Evolutionary conservation across 2,797 vertebrate species (phyloP).

Genomic region (Anableps anableps): DNA sequence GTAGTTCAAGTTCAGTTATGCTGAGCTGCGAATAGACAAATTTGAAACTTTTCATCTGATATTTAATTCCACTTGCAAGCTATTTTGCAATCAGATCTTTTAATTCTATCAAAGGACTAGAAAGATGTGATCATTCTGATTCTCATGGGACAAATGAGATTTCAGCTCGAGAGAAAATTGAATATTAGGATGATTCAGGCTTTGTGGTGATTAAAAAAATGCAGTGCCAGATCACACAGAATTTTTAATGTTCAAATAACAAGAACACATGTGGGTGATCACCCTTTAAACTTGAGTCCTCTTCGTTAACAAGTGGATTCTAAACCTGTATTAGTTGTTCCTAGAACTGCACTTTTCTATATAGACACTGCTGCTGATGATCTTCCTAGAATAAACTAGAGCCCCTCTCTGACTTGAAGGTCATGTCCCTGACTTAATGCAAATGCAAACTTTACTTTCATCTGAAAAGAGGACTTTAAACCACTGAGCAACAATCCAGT

Average conservation of each 20-base stretch:
- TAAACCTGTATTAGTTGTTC: neutral
- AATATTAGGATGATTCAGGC: conserved; percentile 25
- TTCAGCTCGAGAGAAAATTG: conserved; percentile 37
- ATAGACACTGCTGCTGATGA: neutral
- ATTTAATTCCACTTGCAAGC: conserved; percentile 67
- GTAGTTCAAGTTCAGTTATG: conserved; percentile 53
- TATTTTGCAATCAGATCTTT: conserved; percentile 52
- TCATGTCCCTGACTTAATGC: too few species aligned
- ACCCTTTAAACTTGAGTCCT: neutral
- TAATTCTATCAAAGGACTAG: conserved; percentile 52
- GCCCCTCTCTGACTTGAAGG: neutral
- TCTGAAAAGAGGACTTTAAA: too few species aligned
- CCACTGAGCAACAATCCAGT: too few species aligned
- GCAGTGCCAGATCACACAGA: conserved; percentile 27
- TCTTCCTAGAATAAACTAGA: neutral
- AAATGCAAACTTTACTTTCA: too few species aligned
- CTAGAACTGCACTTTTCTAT: neutral
- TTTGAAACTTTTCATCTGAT: conserved; percentile 60
- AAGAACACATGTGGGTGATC: neutral
- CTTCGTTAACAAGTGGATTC: neutral
- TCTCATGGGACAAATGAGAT: conserved; percentile 39
- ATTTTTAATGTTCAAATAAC: conserved; percentile 20
- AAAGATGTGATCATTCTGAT: conserved; percentile 48
- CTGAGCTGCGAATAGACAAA: conserved; percentile 53
- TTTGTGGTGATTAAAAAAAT: conserved; percentile 25